These are phyloP conservation scores for Labeo rohita DNA, from an alignment of 2,113 vertebrate genomes.

Conservation along the genomic window DNA sequence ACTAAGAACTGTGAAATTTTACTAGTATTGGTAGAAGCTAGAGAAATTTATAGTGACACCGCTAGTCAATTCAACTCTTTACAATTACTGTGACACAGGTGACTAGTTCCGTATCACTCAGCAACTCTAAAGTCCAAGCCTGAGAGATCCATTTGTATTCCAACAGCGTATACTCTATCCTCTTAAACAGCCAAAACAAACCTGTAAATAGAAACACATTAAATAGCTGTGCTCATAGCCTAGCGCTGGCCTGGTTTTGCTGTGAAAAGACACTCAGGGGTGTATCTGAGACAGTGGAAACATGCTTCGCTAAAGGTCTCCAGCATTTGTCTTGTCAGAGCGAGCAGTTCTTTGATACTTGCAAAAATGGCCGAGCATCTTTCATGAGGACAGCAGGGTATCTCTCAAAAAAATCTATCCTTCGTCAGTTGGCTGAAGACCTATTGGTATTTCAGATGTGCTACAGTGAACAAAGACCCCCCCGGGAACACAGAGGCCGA, in stretches of 20 bases:
- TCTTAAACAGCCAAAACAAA: constrained; percentile 14
- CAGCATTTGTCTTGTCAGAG: constrained; percentile 52
- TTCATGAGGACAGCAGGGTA: constrained; percentile 60
- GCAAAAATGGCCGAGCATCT: constrained; percentile 36
- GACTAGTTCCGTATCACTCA: not conserved
- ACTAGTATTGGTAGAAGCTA: not conserved
- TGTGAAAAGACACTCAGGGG: constrained; percentile 25
- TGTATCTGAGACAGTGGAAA: constrained; percentile 29
- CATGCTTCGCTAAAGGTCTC: constrained; percentile 29
- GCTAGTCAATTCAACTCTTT: not conserved
- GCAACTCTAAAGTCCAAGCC: constrained; percentile 19
- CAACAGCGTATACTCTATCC: not conserved
- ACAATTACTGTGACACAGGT: not conserved
- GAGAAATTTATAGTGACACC: not conserved
- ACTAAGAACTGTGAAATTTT: not conserved
- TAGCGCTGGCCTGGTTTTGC: constrained; percentile 21
- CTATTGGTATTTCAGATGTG: constrained; percentile 65
- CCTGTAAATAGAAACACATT: constrained; percentile 39
- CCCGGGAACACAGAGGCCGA: constrained; percentile 44
- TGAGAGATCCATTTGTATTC: constrained; percentile 23
- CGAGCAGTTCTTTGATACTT: constrained; percentile 57
- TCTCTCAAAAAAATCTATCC: constrained; percentile 62
- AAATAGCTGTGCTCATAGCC: constrained; percentile 21
- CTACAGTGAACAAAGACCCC: constrained; percentile 54
- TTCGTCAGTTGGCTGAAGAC: constrained; percentile 59